Conservation (phyloP, 2,888 invertebrate species). For the Dryobotodes eremita region DNA sequence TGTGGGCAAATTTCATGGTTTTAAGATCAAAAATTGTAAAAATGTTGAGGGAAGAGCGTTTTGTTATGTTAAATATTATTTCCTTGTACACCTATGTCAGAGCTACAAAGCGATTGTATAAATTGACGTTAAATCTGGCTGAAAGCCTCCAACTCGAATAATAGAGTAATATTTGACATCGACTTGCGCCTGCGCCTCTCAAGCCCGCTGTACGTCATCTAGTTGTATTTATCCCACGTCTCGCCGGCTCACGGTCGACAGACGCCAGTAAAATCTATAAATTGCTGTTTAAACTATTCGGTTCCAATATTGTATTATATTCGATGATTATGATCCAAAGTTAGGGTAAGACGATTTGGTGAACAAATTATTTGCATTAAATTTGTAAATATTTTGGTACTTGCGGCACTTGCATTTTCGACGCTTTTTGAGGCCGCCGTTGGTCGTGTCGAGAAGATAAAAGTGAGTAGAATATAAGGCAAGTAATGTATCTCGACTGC, state of each 20-base stretch:
- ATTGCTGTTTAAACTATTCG: conserved; percentile 62
- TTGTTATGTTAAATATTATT: conserved; percentile 29
- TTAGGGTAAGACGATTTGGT: conserved; percentile 77
- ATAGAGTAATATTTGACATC: conserved; percentile 26
- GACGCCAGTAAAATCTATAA: conserved; percentile 62
- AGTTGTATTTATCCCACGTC: conserved; percentile 4
- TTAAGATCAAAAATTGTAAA: conserved; percentile 28
- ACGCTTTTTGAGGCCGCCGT: conserved; percentile 77
- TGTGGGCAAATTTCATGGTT: conserved; percentile 6
- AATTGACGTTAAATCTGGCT: conserved; percentile 24
- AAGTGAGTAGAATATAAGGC: conserved; percentile 40
- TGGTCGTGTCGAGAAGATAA: conserved; percentile 50
- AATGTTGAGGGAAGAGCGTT: neutral
- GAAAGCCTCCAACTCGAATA: conserved; percentile 40
- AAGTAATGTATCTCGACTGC: conserved; percentile 31
- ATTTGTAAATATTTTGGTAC: conserved; percentile 82
- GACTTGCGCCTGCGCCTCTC: neutral
- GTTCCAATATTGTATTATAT: conserved; percentile 66
- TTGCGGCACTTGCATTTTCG: conserved; percentile 84
- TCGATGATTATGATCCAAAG: conserved; percentile 77
- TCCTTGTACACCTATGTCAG: conserved; percentile 24
- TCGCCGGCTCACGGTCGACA: conserved; percentile 52
- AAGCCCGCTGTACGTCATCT: neutral
- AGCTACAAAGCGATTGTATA: conserved; percentile 7
- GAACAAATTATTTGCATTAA: conserved; percentile 70